phyloP scores from a whole-genome alignment of 2,113 vertebrate genomes.

The Garra rufa region DNA sequence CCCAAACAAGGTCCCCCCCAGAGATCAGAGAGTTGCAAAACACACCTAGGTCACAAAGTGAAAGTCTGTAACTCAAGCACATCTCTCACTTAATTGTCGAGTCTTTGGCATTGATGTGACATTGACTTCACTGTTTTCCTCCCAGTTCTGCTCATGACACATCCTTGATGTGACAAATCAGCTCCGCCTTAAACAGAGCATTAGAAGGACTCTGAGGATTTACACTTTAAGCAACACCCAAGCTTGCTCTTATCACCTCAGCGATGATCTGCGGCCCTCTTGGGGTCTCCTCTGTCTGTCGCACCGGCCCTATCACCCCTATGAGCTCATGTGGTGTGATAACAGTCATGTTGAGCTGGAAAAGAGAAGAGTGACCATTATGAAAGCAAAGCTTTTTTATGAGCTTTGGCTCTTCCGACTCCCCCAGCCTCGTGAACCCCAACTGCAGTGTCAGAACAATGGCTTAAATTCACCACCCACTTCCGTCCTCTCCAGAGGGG shows the following conservation, averaged over 20 bases:
- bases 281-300: conserved; percentile 27
- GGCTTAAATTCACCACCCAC: conserved; percentile 14
- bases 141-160: conserved; percentile 45
- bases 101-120: conserved; percentile 20
- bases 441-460: conserved; percentile 5
- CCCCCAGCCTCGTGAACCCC: not conserved
- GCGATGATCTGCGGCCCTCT: conserved; percentile 51
- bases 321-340: conserved; percentile 52
- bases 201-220: conserved; percentile 40
- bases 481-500: not conserved
- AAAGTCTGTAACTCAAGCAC: not conserved
- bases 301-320: not conserved
- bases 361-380: not conserved
- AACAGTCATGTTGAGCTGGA: not conserved
- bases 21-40: not conserved
- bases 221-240: conserved; percentile 47
- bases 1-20: not conserved
- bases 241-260: conserved; percentile 38
- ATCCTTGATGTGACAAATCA: conserved; percentile 56
- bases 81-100: not conserved
- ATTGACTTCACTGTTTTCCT: conserved; percentile 29
- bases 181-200: conserved; percentile 46
- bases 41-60: conserved; percentile 15
- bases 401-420: not conserved
- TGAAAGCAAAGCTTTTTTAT: not conserved